Base-by-base conservation (phyloP, 2,113 vertebrate species). In the Gobiocypris rarus region DNA sequence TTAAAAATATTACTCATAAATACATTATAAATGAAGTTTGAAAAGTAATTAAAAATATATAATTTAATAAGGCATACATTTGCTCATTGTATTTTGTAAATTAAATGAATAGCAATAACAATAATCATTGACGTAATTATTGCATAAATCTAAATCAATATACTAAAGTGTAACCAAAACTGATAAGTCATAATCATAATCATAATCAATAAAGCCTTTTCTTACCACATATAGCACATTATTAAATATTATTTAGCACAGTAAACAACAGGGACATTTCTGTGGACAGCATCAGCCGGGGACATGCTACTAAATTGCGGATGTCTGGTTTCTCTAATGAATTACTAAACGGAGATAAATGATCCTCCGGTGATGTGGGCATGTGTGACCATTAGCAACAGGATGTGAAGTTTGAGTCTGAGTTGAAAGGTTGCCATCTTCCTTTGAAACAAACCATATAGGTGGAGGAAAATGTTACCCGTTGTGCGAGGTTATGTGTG, bases 311-410 rank as follows among this genome's bases (percentile, higher is more conserved):
- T 75, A 75, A 31, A 48, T 19, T 28, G 71, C 71, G 71, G 45
- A 75, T 75, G 71, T 75, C 71, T 75, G 71, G 14, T 80, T 28
- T 50, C 38, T 13, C 9, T 80, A 80, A 80, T 80, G 59, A 80
- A 15, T 26, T 48, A 22, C 41, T 65, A 50, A 80, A 80, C 41
- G 1, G 24, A 80, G 58, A 80, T 80, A 65, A 80, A 80, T 65
- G 41, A 48, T 50, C 26, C 59, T 80, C 24, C 43, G 43, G 38
- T 65, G 14, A 80, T 80, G 58, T 48, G 77, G 41, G 58, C 59
- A 80, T 80, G 38, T 50, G 59, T 48, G 59, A 45, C 24, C 77
- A 80, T 80, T 80, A 80, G 77, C n/a, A 63, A 80, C 41, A 48
- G 58, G 41, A 65, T 48, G 41, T 28, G 24, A 80, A 65, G 77